Percentiles rank a stretch among this genome's conserved stretches.
Evolutionary conservation across 2,797 vertebrate species (phyloP).

Genomic region (Lepilemur ruficaudatus): DNA sequence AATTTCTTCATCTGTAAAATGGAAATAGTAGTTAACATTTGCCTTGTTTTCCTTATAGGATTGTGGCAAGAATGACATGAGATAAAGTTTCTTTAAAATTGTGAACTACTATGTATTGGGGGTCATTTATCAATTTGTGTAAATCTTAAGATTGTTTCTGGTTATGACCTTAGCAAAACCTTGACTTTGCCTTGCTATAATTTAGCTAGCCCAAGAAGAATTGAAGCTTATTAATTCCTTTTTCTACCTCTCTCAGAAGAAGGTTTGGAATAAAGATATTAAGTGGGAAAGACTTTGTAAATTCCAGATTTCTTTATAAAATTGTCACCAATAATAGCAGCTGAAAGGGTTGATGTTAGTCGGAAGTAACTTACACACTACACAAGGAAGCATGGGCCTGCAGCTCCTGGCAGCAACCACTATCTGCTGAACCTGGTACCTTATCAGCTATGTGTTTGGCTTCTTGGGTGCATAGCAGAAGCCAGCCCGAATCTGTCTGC

Average conservation of each 20-base stretch:
- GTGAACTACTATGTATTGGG: background rate
- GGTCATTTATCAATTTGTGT: background rate
- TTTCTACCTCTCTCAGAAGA: background rate
- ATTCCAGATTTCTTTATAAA: background rate
- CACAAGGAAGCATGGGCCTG: background rate
- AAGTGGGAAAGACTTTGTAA: background rate
- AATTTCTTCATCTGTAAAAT: background rate
- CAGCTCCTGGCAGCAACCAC: background rate
- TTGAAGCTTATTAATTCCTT: background rate
- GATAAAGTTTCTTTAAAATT: background rate
- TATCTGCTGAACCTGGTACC: background rate
- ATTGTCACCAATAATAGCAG: background rate
- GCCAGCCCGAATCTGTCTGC: background rate
- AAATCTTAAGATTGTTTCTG: background rate
- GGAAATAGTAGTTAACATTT: background rate
- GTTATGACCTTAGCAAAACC: background rate
- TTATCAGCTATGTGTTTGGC: background rate
- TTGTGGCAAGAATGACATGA: background rate
- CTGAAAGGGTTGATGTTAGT: background rate
- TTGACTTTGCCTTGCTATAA: background rate
- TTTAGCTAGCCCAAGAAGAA: conserved; percentile 6
- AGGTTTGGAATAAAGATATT: background rate
- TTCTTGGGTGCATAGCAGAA: background rate
- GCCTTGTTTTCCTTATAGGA: background rate
- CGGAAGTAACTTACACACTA: background rate